Conservation (phyloP, 53 echinoderm and acorn worm genomes). For the Stichopus horrens region DNA sequence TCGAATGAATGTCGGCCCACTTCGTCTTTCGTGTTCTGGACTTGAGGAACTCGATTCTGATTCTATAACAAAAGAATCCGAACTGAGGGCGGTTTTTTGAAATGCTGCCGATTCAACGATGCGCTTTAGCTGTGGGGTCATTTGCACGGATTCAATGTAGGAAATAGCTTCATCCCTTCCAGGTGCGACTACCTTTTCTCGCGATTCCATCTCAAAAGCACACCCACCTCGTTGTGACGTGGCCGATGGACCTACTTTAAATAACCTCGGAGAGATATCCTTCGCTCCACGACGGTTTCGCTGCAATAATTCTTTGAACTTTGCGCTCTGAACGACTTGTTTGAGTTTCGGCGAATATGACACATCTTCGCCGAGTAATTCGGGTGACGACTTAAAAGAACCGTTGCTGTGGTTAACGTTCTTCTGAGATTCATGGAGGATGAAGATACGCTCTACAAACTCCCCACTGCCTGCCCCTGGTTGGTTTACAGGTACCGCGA, state of each 20-base stretch:
- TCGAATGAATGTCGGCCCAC: background rate
- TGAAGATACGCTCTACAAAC: conserved; percentile 60
- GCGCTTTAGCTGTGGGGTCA: conserved; percentile 7
- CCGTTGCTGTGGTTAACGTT: background rate
- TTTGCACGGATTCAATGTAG: background rate
- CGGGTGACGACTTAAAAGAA: background rate
- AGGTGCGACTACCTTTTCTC: background rate
- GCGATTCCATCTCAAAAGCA: background rate
- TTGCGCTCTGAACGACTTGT: background rate
- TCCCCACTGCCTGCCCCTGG: conserved; percentile 55
- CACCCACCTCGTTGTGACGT: background rate
- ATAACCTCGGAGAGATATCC: conserved; percentile 17
- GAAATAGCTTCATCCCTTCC: background rate
- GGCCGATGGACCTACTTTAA: background rate
- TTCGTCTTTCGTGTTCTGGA: background rate
- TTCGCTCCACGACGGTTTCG: background rate
- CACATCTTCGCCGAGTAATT: background rate
- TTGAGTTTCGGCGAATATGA: conserved; percentile 33
- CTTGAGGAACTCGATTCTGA: background rate
- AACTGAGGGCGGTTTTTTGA: background rate
- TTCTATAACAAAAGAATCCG: background rate
- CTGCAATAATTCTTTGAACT: conserved; percentile 13
- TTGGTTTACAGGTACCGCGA: conserved; percentile 60
- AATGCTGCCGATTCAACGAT: conserved; percentile 22
- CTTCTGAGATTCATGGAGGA: conserved; percentile 25